phyloP scores from a whole-genome alignment of 2,888 invertebrate species.

The Oxyteleia sp. region DNA sequence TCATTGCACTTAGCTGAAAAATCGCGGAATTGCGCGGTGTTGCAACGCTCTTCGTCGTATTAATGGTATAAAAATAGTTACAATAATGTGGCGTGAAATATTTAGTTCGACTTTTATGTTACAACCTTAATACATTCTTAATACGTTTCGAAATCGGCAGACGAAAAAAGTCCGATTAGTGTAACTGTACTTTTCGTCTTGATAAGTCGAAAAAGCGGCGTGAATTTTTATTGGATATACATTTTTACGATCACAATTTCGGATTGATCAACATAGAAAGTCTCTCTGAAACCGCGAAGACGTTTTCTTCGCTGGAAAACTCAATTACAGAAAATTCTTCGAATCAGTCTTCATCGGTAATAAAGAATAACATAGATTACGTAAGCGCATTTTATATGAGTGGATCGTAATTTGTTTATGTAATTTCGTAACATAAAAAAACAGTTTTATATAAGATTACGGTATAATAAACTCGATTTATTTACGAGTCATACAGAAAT shows the following conservation, averaged over 20 bases:
- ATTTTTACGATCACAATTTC: neutral
- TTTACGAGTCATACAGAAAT: constrained; percentile 6
- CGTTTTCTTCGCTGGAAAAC: constrained; percentile 16
- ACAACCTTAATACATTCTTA: neutral
- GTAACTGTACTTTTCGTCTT: neutral
- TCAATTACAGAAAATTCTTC: constrained; percentile 13
- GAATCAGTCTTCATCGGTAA: constrained; percentile 2
- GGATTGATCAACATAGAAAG: constrained; percentile 40
- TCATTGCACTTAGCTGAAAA: constrained; percentile 42
- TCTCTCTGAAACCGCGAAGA: constrained; percentile 38
- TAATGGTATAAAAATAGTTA: constrained; percentile 1
- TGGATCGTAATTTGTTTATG: neutral
- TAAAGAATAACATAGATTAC: constrained; percentile 17
- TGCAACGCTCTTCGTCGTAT: neutral
- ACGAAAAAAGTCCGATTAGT: constrained; percentile 10
- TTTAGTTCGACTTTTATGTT: constrained; percentile 12
- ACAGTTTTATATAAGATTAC: neutral
- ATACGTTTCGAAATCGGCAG: constrained; percentile 14
- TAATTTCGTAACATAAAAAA: constrained; percentile 21
- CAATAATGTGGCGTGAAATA: constrained; percentile 14
- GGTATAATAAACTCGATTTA: neutral
- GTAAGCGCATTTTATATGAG: constrained; percentile 2
- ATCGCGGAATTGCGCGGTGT: constrained; percentile 1
- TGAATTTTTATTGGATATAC: neutral
- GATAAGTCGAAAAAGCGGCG: neutral